Conservation (phyloP, 1,140 invertebrate genomes). For the Papilio glaucus region DNA sequence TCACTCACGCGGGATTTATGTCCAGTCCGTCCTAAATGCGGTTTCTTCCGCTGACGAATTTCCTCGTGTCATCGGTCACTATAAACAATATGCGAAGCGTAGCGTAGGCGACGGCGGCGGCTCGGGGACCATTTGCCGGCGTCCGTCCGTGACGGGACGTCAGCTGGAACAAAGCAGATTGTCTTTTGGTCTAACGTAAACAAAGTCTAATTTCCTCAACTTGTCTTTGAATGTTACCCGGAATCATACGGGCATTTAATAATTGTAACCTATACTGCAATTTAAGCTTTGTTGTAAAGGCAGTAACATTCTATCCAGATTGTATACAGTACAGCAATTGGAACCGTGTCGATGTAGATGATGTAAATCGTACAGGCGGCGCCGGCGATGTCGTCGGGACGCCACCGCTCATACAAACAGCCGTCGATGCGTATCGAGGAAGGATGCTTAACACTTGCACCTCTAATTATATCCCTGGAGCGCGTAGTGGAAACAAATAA, state of each 20-base stretch:
- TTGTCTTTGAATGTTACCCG: slow-evolving; percentile 52
- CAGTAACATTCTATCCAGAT: slow-evolving; percentile 36
- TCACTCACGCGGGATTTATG: slow-evolving; percentile 79
- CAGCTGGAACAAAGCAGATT: slow-evolving; percentile 69
- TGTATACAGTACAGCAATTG: slow-evolving; percentile 41
- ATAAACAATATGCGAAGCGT: slow-evolving; percentile 58
- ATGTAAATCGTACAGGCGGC: slow-evolving; percentile 72
- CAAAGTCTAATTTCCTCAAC: slow-evolving; percentile 77
- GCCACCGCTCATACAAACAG: slow-evolving; percentile 69
- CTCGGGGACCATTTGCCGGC: slow-evolving; percentile 60
- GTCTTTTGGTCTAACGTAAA: slow-evolving; percentile 73
- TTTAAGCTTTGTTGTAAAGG: neutral
- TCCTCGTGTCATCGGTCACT: slow-evolving; percentile 74
- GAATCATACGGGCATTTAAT: neutral
- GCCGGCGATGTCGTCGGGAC: slow-evolving; percentile 70
- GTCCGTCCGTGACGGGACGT: slow-evolving; percentile 64
- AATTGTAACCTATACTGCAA: neutral
- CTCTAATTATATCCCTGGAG: slow-evolving; percentile 77
- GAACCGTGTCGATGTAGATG: slow-evolving; percentile 51
- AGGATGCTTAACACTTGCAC: slow-evolving; percentile 79
- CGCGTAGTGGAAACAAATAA: slow-evolving; percentile 71
- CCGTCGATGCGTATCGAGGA: slow-evolving; percentile 73
- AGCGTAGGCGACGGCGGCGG: slow-evolving; percentile 69
- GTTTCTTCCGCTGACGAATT: slow-evolving; percentile 78
- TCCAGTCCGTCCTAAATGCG: slow-evolving; percentile 72